A percentile compares a stretch with the other conserved stretches of the same genome.
phyloP scores from a whole-genome alignment of 1,140 invertebrate species.

The Frieseomelitta varia region DNA sequence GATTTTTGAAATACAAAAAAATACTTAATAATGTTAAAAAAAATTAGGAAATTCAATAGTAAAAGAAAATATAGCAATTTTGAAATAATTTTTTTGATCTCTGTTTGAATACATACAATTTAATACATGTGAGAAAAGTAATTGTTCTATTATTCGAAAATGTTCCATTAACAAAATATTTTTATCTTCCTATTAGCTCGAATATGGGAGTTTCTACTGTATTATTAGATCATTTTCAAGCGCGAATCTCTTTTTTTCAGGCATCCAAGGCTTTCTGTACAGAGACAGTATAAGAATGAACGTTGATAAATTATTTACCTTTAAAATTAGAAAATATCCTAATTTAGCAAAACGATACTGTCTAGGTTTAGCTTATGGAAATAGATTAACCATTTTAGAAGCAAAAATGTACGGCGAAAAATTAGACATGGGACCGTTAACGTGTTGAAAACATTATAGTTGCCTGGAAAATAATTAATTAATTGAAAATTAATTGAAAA shows the following conservation, averaged over 20 bases:
- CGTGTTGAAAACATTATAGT: constrained; percentile 56
- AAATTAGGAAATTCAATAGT: too few relatives aligned
- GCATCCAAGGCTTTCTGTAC: constrained; percentile 69
- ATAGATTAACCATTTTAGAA: constrained; percentile 76
- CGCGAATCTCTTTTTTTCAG: constrained; percentile 23
- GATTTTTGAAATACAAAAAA: too few relatives aligned
- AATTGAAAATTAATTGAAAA: not conserved
- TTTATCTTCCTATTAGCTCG: too few relatives aligned
- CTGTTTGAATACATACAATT: too few relatives aligned
- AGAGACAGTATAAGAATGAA: constrained; percentile 66
- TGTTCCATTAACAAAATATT: too few relatives aligned
- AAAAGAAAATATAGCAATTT: too few relatives aligned
- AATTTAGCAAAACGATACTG: constrained; percentile 62
- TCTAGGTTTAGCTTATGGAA: constrained; percentile 58
- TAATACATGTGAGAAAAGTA: too few relatives aligned
- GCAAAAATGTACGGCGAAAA: constrained; percentile 79
- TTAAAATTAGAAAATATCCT: constrained; percentile 56
- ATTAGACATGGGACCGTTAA: constrained; percentile 64
- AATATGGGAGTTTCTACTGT: too few relatives aligned
- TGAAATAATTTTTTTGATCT: too few relatives aligned
- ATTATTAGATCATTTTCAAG: too few relatives aligned
- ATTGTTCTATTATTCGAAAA: too few relatives aligned
- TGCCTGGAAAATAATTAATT: constrained; percentile 7
- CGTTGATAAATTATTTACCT: constrained; percentile 57
- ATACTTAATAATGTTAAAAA: too few relatives aligned